A percentile compares a stretch with the other conserved stretches of the same genome.
Evolutionary conservation across 2,888 invertebrate species (phyloP).

Genomic region (Cistogaster globosa): DNA sequence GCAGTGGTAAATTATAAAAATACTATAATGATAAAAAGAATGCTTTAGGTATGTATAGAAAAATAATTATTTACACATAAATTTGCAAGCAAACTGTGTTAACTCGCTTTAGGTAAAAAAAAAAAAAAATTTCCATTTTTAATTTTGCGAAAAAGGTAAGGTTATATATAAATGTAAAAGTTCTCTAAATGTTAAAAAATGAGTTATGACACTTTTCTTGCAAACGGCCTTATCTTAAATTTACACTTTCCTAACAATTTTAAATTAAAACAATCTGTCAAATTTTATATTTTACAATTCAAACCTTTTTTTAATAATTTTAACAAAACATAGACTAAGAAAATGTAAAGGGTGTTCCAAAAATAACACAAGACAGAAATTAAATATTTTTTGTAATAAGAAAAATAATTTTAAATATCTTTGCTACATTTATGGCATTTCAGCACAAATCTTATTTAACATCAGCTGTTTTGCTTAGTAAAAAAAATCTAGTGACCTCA

Average conservation of each 20-base stretch:
- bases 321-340: background rate
- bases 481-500: too few species aligned
- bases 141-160: background rate
- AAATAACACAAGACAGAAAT: too few species aligned
- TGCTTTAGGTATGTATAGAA: constrained; percentile 61
- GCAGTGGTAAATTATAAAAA: constrained; percentile 82
- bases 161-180: background rate
- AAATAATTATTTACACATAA: background rate
- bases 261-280: background rate
- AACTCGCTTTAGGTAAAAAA: background rate
- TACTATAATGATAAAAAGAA: constrained; percentile 64
- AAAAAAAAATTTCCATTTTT: background rate
- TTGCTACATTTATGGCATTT: too few species aligned
- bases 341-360: too few species aligned
- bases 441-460: too few species aligned
- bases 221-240: background rate
- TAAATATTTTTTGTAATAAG: too few species aligned
- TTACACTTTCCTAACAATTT: background rate
- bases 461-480: too few species aligned
- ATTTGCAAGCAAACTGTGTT: background rate
- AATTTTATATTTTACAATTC: background rate
- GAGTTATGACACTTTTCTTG: background rate
- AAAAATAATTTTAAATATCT: too few species aligned
- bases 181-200: background rate
- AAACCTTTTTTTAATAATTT: background rate